phyloP scores from a whole-genome alignment of 2,113 vertebrate genomes.

The Deroptyus accipitrinus region DNA sequence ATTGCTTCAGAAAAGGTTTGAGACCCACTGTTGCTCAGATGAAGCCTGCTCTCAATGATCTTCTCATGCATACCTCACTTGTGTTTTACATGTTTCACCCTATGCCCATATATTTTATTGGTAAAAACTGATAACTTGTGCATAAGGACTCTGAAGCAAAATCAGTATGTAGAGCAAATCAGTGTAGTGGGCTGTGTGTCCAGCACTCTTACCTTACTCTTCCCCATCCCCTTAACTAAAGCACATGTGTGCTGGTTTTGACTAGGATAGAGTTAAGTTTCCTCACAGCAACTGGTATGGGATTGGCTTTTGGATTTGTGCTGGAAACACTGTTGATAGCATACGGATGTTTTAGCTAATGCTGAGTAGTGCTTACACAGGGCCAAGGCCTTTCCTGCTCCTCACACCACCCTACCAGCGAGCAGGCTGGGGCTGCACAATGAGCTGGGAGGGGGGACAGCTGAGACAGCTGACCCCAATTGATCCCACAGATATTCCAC shows the following conservation, averaged over 20 bases:
- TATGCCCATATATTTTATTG: not conserved
- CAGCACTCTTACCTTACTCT: not conserved
- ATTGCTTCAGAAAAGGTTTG: not conserved
- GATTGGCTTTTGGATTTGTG: not conserved
- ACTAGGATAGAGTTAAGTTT: not conserved
- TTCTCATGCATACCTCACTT: not conserved
- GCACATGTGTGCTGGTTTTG: not conserved
- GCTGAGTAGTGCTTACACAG: not conserved
- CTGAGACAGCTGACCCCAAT: not conserved
- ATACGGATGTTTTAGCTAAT: not conserved
- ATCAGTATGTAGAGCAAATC: not conserved
- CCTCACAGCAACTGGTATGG: not conserved
- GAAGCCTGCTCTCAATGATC: not conserved
- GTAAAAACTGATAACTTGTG: not conserved
- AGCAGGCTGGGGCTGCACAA: not conserved
- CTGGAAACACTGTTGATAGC: not conserved
- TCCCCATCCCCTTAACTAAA: not conserved
- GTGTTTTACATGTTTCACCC: not conserved
- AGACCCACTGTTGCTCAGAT: not conserved
- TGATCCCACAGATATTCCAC: not conserved
- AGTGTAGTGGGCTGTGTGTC: too few relatives aligned
- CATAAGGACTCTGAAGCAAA: not conserved
- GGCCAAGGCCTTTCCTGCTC: not conserved
- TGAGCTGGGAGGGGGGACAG: not conserved
- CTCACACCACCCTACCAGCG: not conserved